A percentile compares a stretch with the other conserved stretches of the same genome.
Evolutionary conservation across 2,113 vertebrate genomes (phyloP).

Genomic region (Balaenoptera acutorostrata): DNA sequence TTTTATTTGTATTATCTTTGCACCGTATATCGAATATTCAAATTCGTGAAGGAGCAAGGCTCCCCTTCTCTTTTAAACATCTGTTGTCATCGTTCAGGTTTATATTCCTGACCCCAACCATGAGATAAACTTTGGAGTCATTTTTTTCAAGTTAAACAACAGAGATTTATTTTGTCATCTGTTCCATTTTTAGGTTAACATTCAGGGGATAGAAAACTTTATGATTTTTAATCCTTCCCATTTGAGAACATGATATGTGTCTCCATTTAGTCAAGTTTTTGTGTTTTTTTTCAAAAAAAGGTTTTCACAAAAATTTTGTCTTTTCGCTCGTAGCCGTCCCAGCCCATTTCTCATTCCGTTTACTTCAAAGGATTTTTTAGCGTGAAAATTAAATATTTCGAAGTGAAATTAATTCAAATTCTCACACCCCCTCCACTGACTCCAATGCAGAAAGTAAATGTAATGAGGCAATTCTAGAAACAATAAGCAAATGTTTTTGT

Average conservation of each 20-base stretch:
- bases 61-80: fast-evolving
- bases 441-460: too few species aligned
- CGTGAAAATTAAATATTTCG: not conserved
- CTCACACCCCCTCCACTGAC: fast-evolving
- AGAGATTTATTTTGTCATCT: not conserved
- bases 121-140: not conserved
- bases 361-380: not conserved
- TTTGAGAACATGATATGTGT: fast-evolving
- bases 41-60: not conserved
- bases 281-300: not conserved
- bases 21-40: fast-evolving
- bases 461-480: not conserved
- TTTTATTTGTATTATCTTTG: not conserved
- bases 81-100: not conserved
- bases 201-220: fast-evolving
- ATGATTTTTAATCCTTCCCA: fast-evolving
- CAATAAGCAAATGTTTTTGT: fast-evolving
- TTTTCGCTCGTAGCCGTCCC: fast-evolving
- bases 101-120: fast-evolving
- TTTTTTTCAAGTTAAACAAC: not conserved
- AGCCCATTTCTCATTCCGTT: not conserved
- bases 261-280: not conserved
- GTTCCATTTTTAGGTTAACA: not conserved
- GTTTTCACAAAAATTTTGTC: not conserved
- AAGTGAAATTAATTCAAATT: not conserved